Evolutionary conservation across 2,113 vertebrate species (phyloP).

Genomic region (Pelecanoides urinatrix): DNA sequence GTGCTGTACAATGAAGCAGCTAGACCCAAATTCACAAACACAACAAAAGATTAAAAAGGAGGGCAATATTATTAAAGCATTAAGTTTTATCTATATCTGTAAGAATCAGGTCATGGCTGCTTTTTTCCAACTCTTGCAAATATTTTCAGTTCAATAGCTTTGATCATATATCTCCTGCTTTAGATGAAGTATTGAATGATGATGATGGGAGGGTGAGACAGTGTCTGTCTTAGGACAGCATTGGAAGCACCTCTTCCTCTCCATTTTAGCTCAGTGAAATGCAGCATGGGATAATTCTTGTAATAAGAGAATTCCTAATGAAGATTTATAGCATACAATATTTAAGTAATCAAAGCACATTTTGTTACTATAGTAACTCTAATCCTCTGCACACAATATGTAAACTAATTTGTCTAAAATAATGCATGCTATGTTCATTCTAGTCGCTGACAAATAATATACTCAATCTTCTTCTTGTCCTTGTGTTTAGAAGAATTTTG

Average conservation of each 20-base stretch:
- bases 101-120: background rate
- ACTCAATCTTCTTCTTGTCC: background rate
- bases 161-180: background rate
- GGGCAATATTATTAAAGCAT: background rate
- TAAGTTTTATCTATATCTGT: background rate
- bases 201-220: background rate
- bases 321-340: background rate
- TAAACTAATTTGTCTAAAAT: background rate
- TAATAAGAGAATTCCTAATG: background rate
- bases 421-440: background rate
- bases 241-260: background rate
- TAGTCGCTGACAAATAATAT: background rate
- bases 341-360: background rate
- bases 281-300: background rate
- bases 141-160: background rate
- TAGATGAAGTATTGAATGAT: background rate
- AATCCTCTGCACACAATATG: background rate
- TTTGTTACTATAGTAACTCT: slow-evolving; percentile 10
- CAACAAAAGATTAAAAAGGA: background rate
- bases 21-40: background rate
- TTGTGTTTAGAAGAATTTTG: background rate
- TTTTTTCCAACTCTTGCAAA: background rate
- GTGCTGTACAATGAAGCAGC: background rate
- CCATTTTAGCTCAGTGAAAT: background rate
- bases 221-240: background rate